A percentile compares a stretch with the other conserved stretches of the same genome.
Evolutionary conservation across 2,888 invertebrate genomes (phyloP).

Genomic region (Ecliptopera silaceata): DNA sequence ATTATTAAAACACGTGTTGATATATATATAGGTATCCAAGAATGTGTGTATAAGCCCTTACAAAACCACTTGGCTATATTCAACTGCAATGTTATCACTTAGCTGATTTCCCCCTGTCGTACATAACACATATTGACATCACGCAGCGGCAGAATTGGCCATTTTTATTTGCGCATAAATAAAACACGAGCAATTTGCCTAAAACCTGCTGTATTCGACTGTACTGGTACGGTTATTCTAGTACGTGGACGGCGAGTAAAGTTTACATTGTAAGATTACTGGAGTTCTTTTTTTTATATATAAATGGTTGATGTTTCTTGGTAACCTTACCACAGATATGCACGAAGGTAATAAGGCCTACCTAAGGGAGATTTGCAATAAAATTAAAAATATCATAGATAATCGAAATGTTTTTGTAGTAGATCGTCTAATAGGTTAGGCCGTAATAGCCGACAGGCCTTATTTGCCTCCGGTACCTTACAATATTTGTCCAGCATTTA

Average conservation of each 20-base stretch:
- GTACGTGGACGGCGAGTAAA: slow-evolving; percentile 35
- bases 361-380: no score
- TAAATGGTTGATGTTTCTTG: neutral
- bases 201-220: slow-evolving; percentile 56
- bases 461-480: no score
- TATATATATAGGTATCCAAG: no score
- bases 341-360: no score
- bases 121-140: slow-evolving; percentile 46
- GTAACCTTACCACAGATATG: no score
- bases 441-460: no score
- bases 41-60: neutral
- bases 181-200: slow-evolving; percentile 74
- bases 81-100: slow-evolving; percentile 32
- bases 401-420: no score
- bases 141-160: slow-evolving; percentile 52
- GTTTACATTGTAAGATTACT: slow-evolving; percentile 23
- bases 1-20: no score
- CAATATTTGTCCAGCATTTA: no score
- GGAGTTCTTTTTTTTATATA: neutral
- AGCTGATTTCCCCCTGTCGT: slow-evolving; percentile 50
- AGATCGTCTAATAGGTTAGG: no score
- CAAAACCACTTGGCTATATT: slow-evolving; percentile 9
- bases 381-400: no score
- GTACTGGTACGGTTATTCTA: slow-evolving; percentile 33
- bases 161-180: slow-evolving; percentile 76